phyloP scores from a whole-genome alignment of 1,140 invertebrate genomes.

The Heterodera carotae region DNA sequence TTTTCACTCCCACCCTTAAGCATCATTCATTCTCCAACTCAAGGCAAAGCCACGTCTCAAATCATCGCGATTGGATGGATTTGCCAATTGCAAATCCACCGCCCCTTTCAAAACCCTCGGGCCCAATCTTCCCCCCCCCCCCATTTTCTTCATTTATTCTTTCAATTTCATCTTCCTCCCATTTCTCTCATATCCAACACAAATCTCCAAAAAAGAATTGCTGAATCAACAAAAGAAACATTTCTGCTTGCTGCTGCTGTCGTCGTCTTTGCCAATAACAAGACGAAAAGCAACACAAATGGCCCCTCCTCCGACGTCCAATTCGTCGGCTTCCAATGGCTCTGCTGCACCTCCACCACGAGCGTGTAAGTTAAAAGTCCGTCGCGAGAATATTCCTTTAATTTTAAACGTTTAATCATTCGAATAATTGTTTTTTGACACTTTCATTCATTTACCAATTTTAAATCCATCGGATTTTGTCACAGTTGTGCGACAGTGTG shows the following conservation, averaged over 20 bases:
- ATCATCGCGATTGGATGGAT: background rate
- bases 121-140: too few relatives aligned
- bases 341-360: background rate
- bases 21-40: too few relatives aligned
- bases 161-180: too few relatives aligned
- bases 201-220: background rate
- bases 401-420: too few relatives aligned
- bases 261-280: too few relatives aligned
- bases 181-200: background rate
- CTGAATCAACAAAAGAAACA: conserved; percentile 15
- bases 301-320: background rate
- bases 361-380: background rate
- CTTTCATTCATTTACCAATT: background rate
- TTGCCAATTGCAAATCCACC: background rate
- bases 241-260: background rate
- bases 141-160: background rate
- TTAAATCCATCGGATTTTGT: background rate
- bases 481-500: conserved; percentile 29
- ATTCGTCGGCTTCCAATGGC: background rate
- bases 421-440: too few relatives aligned
- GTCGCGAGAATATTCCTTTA: too few relatives aligned
- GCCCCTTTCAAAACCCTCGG: too few relatives aligned
- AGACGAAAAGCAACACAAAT: too few relatives aligned
- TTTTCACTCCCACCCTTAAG: background rate
- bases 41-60: background rate